These are phyloP conservation scores for Syngnathus scovelli DNA, from an alignment of 2,113 vertebrate species.

Conservation along the genomic window DNA sequence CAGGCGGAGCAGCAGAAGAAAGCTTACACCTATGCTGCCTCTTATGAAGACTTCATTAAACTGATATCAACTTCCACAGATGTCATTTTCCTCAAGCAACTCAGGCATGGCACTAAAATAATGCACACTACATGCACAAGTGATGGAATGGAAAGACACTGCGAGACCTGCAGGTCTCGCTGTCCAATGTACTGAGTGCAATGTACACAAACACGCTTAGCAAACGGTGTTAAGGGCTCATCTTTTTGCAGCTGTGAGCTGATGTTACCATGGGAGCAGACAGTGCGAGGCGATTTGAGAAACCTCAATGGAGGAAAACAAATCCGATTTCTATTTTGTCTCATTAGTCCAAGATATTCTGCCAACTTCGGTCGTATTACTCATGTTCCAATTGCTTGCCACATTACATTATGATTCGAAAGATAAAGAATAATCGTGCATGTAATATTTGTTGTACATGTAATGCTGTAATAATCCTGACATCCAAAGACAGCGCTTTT, in stretches of 20 bases:
- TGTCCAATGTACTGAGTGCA: background rate
- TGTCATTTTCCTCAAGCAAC: slow-evolving; percentile 93
- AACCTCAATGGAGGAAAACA: slow-evolving; percentile 15
- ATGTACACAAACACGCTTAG: slow-evolving; percentile 11
- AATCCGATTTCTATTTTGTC: slow-evolving; percentile 6
- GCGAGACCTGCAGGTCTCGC: background rate
- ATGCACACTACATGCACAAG: slow-evolving; percentile 1
- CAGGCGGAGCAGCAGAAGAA: slow-evolving; percentile 92
- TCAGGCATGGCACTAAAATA: slow-evolving; percentile 70
- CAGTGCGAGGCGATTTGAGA: slow-evolving; percentile 10
- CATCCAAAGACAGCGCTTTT: background rate
- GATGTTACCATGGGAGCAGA: slow-evolving; percentile 58
- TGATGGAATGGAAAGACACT: background rate
- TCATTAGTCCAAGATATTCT: slow-evolving; percentile 12
- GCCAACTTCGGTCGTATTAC: background rate
- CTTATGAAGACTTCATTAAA: slow-evolving; percentile 98
- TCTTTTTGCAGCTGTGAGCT: slow-evolving; percentile 21
- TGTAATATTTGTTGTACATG: background rate
- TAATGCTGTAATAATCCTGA: background rate
- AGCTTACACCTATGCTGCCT: slow-evolving; percentile 94
- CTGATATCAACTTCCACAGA: slow-evolving; percentile 91
- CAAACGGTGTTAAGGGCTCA: slow-evolving; percentile 1
- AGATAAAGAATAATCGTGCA: background rate
- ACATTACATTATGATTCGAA: background rate
- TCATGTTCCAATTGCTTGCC: background rate